Evolutionary conservation across 2,113 vertebrate genomes (phyloP).

Genomic region (Ceuthmochares aereus): DNA sequence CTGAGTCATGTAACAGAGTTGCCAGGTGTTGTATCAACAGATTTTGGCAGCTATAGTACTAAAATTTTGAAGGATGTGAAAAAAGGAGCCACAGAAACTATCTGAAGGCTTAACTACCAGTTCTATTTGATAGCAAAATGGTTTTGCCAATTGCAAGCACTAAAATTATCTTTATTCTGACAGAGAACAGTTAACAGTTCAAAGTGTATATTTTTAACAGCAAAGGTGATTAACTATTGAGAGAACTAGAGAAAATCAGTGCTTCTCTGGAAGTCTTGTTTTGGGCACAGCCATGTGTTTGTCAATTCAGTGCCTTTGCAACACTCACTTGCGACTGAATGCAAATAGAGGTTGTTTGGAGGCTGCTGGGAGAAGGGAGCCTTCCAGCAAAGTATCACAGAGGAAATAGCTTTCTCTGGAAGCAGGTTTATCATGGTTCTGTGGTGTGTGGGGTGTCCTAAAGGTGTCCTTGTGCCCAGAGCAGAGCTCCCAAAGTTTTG

Average conservation of each 20-base stretch:
- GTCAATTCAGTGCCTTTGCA: not conserved
- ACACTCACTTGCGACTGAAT: not conserved
- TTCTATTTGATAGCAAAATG: not conserved
- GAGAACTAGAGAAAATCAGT: not conserved
- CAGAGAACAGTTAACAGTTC: not conserved
- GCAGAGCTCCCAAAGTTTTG: not conserved
- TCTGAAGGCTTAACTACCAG: not conserved
- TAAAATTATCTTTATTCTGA: not conserved
- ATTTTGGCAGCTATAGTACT: not conserved
- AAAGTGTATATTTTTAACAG: not conserved
- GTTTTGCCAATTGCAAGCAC: not conserved
- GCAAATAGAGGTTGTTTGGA: not conserved
- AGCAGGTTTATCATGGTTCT: not conserved
- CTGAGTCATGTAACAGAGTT: not conserved
- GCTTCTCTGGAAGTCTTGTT: not conserved
- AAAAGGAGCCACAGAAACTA: not conserved
- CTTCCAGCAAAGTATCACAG: not conserved
- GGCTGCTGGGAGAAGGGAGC: not conserved
- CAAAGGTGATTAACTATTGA: not conserved
- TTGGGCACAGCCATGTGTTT: not conserved
- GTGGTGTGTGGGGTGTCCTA: not conserved
- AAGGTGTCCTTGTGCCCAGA: not conserved
- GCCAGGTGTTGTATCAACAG: conserved; percentile 14
- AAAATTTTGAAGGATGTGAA: not conserved
- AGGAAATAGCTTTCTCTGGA: not conserved